Evolutionary conservation across 2,888 invertebrate species (phyloP).

Genomic region (Anarsia innoxiella): DNA sequence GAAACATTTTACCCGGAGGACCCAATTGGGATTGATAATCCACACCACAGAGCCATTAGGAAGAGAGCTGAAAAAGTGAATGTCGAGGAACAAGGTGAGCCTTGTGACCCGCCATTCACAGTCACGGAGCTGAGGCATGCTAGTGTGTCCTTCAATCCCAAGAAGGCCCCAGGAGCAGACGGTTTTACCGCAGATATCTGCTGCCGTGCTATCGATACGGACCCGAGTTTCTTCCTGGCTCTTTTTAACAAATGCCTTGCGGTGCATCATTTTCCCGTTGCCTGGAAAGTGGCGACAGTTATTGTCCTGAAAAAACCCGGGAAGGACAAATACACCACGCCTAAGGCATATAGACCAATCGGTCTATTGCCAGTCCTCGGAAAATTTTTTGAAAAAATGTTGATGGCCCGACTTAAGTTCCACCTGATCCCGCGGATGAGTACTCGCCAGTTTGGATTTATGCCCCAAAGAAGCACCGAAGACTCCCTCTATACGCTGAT

Average conservation of each 20-base stretch:
- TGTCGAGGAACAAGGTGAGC: not conserved
- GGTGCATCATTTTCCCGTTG: not conserved
- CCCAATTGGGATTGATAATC: not conserved
- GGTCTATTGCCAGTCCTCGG: constrained; percentile 8
- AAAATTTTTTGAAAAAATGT: constrained; percentile 4
- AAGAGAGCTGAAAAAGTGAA: not conserved
- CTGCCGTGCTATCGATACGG: not conserved
- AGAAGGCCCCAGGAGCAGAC: constrained; percentile 10
- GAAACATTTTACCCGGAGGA: not conserved
- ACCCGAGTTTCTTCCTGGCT: not conserved
- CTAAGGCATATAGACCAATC: constrained; percentile 12
- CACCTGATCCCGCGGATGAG: constrained; percentile 9
- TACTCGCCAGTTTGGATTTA: constrained; percentile 15
- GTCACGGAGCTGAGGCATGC: not conserved
- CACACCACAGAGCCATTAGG: not conserved
- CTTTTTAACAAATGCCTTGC: not conserved
- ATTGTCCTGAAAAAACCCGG: not conserved
- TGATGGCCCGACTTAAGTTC: constrained; percentile 8
- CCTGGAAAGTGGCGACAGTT: not conserved
- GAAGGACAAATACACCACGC: not conserved
- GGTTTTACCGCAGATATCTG: not conserved
- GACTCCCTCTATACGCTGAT: constrained; percentile 8
- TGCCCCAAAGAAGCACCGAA: constrained; percentile 12
- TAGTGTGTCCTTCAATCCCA: not conserved
- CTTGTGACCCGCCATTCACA: not conserved